Base-by-base conservation (phyloP, 2,888 invertebrate species). In the Taenaris catops region DNA sequence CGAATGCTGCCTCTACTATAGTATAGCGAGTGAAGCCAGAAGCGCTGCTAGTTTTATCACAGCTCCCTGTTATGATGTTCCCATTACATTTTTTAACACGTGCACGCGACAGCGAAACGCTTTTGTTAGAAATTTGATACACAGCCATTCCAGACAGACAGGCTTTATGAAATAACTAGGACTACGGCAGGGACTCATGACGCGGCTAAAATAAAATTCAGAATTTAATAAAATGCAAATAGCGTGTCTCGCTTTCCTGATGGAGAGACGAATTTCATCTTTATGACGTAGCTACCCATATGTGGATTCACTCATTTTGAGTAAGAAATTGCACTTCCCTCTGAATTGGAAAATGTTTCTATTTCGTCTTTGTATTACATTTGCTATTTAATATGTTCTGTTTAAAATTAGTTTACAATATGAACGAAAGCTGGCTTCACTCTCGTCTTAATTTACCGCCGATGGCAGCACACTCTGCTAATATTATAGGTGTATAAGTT, bases 191-290 rank as follows among this genome's bases (percentile, higher is more conserved):
- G 25, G 34, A 43, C 23, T 42, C 48, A 48, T 46, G 53, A 48
- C 51, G 55, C 32, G 35, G 54, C 55, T 52, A 54, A 76, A 76
- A 76, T 79, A 74, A 81, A 76, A 78, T 76, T 72, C 71, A 63
- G 69, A 67, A 74, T 81, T 81, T 81, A 81, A 81, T 81, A 81
- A 80, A 80, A 81, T 81, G 81, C 80, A 79, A 81, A 81, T 81
- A 61, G 49, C 60, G 52, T 60, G 65, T 69, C 68, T 58, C 62
- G 55, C 53, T 50, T 53, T 53, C 48, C 39, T 48, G 51, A 49
- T 46, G 41, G 50, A 51, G 61, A 64, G 60, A 53, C 57, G 58
- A 45, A 42, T 37, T 34, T 36, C 36, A 36, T 37, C 28, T 36
- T 20, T 34, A 31, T 40, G 40, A 37, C 34, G 33, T 29, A 14